These are phyloP conservation scores for Tiliacea citrago DNA, from an alignment of 2,888 invertebrate species.

Conservation along the genomic window DNA sequence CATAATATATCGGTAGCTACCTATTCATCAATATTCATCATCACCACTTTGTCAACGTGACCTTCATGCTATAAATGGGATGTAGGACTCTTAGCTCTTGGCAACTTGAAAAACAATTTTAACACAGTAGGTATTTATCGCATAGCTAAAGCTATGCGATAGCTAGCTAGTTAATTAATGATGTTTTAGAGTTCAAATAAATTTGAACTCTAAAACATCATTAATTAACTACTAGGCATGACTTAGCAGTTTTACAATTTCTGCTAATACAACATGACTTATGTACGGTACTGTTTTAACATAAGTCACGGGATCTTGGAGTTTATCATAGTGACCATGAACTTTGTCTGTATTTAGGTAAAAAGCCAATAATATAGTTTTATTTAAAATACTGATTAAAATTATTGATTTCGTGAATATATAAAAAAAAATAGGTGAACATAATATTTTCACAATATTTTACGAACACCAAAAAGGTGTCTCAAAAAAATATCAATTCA, in stretches of 20 bases:
- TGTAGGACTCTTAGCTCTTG: constrained; percentile 2
- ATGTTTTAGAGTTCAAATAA: too few species aligned
- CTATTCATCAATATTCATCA: constrained; percentile 34
- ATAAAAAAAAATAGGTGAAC: too few species aligned
- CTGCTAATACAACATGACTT: constrained; percentile 3
- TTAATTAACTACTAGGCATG: constrained; percentile 14
- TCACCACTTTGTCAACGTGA: constrained; percentile 22
- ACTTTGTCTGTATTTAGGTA: constrained; percentile 6
- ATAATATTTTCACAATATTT: neutral
- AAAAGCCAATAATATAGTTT: neutral
- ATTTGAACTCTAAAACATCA: constrained; percentile 2
- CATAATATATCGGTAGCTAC: too few species aligned
- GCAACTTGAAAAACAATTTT: constrained; percentile 12
- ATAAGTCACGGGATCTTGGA: constrained; percentile 22
- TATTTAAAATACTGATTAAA: too few species aligned
- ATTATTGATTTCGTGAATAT: too few species aligned
- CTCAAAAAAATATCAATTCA: neutral
- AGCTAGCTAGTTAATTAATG: too few species aligned
- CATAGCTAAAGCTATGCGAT: too few species aligned
- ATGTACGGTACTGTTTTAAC: neutral
- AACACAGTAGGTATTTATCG: neutral
- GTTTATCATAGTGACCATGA: constrained; percentile 43
- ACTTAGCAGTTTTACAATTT: constrained; percentile 20
- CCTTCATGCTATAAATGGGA: constrained; percentile 18
- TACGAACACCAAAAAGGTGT: too few species aligned